Evolutionary conservation across 2,797 vertebrate species (phyloP).

Genomic region (Gobio occitaniae): DNA sequence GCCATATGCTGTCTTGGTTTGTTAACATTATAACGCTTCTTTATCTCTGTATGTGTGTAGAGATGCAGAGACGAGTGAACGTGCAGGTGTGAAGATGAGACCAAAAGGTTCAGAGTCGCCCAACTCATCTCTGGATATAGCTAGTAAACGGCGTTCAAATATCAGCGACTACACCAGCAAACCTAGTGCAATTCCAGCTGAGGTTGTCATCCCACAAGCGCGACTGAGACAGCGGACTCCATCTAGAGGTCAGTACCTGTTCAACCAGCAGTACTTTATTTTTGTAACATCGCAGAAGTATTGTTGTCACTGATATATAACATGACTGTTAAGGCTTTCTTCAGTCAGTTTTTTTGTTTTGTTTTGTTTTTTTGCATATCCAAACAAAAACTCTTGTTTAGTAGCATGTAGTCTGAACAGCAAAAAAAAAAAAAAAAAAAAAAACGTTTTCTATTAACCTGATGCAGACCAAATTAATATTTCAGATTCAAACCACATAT

Average conservation of each 20-base stretch:
- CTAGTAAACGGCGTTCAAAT: slow-evolving; percentile 80
- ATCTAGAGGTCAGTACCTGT: slow-evolving; percentile 77
- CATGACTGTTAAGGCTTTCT: background rate
- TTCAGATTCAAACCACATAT: background rate
- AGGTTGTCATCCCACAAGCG: slow-evolving; percentile 76
- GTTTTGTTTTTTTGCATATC: background rate
- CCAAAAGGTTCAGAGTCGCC: slow-evolving; percentile 83
- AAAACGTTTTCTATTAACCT: background rate
- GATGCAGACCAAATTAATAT: background rate
- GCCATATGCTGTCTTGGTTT: background rate
- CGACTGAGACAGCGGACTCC: slow-evolving; percentile 84
- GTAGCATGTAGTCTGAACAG: background rate
- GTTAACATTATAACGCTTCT: background rate
- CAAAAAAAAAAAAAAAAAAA: too few relatives aligned
- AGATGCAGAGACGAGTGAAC: slow-evolving; percentile 71
- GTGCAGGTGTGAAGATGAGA: slow-evolving; percentile 61
- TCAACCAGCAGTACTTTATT: background rate
- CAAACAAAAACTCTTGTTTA: background rate
- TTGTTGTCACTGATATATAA: background rate
- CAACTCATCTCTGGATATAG: slow-evolving; percentile 89
- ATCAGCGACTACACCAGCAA: slow-evolving; percentile 77
- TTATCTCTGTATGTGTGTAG: slow-evolving; percentile 65
- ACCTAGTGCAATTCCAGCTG: slow-evolving; percentile 70
- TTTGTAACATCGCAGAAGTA: slow-evolving; percentile 12
- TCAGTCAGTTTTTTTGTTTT: too few relatives aligned